Conservation (phyloP, 2,888 invertebrate genomes). For the Nemurella pictetii region DNA sequence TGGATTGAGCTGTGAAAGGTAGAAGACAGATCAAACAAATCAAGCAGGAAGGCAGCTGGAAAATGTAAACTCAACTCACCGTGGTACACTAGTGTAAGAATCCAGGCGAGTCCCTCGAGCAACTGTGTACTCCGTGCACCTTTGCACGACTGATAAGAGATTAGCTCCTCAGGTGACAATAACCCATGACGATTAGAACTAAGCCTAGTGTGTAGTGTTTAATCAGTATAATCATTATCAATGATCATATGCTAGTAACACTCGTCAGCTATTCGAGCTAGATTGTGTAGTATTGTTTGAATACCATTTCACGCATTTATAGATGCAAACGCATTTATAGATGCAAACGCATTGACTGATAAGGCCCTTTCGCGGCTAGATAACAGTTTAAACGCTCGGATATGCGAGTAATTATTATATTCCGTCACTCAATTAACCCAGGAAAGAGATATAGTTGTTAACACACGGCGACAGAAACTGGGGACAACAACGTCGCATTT, state of each 20-base stretch:
- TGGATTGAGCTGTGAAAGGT: not conserved
- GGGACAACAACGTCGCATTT: not conserved
- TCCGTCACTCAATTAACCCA: not conserved
- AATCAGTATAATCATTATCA: not conserved
- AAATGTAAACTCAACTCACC: no score
- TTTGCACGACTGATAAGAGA: not conserved
- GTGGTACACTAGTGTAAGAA: not conserved
- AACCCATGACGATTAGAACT: not conserved
- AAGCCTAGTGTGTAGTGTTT: not conserved
- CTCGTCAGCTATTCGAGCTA: not conserved
- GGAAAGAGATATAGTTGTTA: not conserved
- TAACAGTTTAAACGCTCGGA: not conserved
- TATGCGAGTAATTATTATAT: not conserved
- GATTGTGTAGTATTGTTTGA: not conserved
- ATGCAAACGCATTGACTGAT: not conserved
- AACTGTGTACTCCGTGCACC: not conserved
- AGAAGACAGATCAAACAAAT: not conserved
- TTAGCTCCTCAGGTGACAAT: not conserved
- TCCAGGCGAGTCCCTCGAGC: not conserved
- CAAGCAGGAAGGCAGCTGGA: no score
- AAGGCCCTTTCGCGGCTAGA: not conserved
- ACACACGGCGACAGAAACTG: not conserved
- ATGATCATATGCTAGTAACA: not conserved
- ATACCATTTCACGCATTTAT: not conserved
- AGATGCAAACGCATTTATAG: not conserved